A percentile compares a stretch with the other conserved stretches of the same genome.
phyloP scores from a whole-genome alignment of 1,140 invertebrate species.

The Sogatella furcifera region DNA sequence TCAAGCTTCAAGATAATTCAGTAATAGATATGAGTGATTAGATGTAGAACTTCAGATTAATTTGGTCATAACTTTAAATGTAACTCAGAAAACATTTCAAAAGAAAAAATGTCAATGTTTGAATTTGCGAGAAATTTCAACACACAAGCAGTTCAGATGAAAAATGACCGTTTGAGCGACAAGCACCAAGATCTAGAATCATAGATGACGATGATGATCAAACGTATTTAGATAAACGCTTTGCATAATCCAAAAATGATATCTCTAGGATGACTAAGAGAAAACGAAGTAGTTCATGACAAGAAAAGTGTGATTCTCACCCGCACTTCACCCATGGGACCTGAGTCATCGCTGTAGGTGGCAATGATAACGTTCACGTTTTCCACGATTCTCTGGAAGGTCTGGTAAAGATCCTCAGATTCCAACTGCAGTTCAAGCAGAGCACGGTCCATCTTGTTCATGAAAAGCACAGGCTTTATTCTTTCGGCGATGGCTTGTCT shows the following conservation, averaged over 20 bases:
- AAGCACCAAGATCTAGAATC: no score
- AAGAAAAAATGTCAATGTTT: no score
- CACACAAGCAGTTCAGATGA: no score
- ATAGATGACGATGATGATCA: no score
- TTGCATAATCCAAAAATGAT: no score
- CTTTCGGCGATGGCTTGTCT: slow-evolving; percentile 98
- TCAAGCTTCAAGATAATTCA: neutral
- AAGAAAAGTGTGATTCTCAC: slow-evolving; percentile 47
- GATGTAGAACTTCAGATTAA: no score
- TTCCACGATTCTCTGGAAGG: slow-evolving; percentile 99
- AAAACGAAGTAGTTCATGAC: no score
- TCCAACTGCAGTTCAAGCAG: slow-evolving; percentile 90
- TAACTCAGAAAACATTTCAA: no score
- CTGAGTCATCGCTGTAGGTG: slow-evolving; percentile 94
- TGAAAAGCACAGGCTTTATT: slow-evolving; percentile 98
- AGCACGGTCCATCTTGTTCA: slow-evolving; percentile 99
- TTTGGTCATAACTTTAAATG: no score
- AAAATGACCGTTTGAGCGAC: no score
- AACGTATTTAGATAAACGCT: no score
- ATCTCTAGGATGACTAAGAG: no score
- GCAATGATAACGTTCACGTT: slow-evolving; percentile 99
- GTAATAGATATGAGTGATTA: neutral
- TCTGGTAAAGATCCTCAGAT: slow-evolving; percentile 95
- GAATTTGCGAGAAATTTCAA: neutral
- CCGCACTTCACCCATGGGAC: slow-evolving; percentile 97